Evolutionary conservation across 2,113 vertebrate species (phyloP).

Genomic region (Phoxinus phoxinus): DNA sequence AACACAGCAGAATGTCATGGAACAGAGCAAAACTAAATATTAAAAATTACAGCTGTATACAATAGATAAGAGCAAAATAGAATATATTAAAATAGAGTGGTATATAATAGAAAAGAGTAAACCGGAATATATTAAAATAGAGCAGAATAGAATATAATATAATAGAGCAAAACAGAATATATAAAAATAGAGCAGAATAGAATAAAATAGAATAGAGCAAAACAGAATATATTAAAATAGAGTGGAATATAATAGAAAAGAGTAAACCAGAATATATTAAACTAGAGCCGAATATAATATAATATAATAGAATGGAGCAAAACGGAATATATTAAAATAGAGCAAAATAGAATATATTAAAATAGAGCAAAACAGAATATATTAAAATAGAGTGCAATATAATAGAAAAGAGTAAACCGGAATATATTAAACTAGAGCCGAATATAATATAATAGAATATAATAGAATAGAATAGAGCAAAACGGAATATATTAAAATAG

Average conservation of each 20-base stretch:
- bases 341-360: background rate
- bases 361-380: background rate
- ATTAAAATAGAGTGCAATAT: background rate
- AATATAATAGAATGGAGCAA: background rate
- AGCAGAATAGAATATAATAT: background rate
- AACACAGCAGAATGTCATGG: background rate
- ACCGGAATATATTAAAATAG: background rate
- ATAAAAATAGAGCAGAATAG: background rate
- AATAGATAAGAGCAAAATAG: background rate
- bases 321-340: background rate
- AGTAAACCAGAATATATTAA: background rate
- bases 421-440: background rate
- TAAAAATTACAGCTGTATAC: background rate
- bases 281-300: background rate
- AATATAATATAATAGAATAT: no score
- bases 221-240: background rate
- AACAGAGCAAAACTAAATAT: background rate
- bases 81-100: background rate
- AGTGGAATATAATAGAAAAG: no score
- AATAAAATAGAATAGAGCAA: background rate
- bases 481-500: background rate
- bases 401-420: background rate
- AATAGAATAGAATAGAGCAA: background rate
- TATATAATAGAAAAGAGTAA: background rate
- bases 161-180: background rate